These are phyloP conservation scores for Drosophila paranaensis DNA, from an alignment of 2,888 invertebrate species.

Conservation along the genomic window DNA sequence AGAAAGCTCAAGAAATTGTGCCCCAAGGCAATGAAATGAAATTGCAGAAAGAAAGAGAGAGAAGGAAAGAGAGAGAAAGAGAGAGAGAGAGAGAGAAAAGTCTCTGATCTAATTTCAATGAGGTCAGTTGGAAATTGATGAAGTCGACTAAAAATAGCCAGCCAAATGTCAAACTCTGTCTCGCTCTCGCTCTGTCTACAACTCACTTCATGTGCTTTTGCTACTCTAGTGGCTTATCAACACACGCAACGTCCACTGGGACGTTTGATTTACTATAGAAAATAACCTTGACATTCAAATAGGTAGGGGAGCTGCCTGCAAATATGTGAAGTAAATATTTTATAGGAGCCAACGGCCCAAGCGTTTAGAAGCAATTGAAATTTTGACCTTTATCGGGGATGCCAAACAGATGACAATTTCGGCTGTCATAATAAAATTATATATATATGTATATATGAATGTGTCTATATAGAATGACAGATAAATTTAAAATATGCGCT, in stretches of 20 bases:
- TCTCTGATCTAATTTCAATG: background rate
- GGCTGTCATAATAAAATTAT: background rate
- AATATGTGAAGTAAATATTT: background rate
- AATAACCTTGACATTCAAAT: background rate
- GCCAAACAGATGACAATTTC: conserved; percentile 4
- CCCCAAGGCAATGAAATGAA: background rate
- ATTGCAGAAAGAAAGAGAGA: background rate
- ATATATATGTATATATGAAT: too few species aligned
- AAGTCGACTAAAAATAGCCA: conserved; percentile 1
- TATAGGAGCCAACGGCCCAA: background rate
- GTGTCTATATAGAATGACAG: background rate
- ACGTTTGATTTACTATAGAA: conserved; percentile 3
- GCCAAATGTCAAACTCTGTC: conserved; percentile 2
- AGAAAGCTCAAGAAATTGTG: background rate
- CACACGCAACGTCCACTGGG: background rate
- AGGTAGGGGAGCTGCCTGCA: background rate
- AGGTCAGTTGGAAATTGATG: conserved; percentile 4
- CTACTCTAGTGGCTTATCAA: conserved; percentile 2
- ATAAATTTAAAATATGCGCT: conserved; percentile 2
- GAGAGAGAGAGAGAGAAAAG: background rate
- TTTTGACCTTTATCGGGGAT: background rate
- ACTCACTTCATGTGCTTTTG: background rate
- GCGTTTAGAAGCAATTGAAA: background rate
- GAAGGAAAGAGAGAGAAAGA: background rate
- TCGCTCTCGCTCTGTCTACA: background rate